phyloP scores from a whole-genome alignment of 1,140 invertebrate genomes.

The Ips typographus region DNA sequence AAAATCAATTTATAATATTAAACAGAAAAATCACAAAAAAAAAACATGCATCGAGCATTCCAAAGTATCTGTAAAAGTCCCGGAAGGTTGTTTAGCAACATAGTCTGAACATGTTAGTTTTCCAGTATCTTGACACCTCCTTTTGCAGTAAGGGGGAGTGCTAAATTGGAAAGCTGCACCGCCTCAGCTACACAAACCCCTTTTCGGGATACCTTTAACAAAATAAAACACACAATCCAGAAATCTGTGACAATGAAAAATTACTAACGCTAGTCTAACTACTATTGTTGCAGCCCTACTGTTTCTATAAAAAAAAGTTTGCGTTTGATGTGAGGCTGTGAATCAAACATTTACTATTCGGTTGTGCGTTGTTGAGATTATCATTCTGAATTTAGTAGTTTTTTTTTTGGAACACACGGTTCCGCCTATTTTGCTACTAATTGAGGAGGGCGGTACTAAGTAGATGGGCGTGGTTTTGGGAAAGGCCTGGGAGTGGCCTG shows the following conservation, averaged over 20 bases:
- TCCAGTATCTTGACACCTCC: slow-evolving; percentile 1
- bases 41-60: too few species aligned
- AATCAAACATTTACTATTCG: slow-evolving; percentile 10
- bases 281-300: slow-evolving; percentile 22
- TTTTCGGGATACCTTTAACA: slow-evolving; percentile 1
- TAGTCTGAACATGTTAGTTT: slow-evolving; percentile 1
- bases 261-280: slow-evolving; percentile 1
- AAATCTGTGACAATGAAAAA: slow-evolving; percentile 26
- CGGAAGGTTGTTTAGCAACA: neutral
- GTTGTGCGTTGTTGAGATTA: slow-evolving; percentile 29
- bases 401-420: too few species aligned
- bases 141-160: slow-evolving; percentile 23
- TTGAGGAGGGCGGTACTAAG: too few species aligned
- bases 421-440: too few species aligned
- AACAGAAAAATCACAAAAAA: too few species aligned
- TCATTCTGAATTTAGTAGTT: neutral
- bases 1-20: too few species aligned
- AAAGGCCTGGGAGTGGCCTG: too few species aligned
- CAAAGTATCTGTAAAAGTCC: too few species aligned
- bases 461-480: too few species aligned
- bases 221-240: slow-evolving; percentile 12
- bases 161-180: slow-evolving; percentile 10
- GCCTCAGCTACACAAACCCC: neutral
- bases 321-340: slow-evolving; percentile 26
- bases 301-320: neutral